Conservation (phyloP, 2,888 invertebrate species). For the Heliconius erato region DNA sequence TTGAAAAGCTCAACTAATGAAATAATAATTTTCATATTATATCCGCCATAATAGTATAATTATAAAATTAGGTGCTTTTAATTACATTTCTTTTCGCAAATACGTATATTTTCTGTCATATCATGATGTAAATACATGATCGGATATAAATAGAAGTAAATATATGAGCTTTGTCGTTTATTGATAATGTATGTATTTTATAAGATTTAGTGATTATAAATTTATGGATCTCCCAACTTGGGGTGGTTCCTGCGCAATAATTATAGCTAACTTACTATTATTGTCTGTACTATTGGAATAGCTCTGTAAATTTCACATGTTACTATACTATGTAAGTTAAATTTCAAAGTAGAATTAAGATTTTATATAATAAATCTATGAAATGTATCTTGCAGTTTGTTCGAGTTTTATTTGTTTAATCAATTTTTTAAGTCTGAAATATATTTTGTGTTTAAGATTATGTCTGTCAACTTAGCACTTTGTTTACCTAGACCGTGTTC, state of each 20-base stretch:
- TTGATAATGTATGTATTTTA: conserved; percentile 68
- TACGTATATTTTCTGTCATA: conserved; percentile 78
- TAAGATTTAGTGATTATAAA: conserved; percentile 74
- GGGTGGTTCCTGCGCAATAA: conserved; percentile 83
- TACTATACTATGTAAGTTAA: conserved; percentile 81
- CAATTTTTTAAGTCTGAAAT: background rate
- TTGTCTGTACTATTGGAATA: conserved; percentile 81
- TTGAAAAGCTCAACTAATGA: conserved; percentile 50
- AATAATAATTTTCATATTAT: conserved; percentile 43
- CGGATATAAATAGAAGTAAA: conserved; percentile 79
- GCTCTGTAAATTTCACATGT: conserved; percentile 85
- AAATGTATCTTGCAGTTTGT: conserved; percentile 79
- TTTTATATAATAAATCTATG: conserved; percentile 86
- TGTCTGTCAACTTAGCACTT: background rate
- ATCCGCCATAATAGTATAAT: conserved; percentile 47
- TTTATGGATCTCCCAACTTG: conserved; percentile 68
- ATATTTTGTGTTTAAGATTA: background rate
- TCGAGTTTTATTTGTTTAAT: conserved; percentile 64
- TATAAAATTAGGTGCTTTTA: conserved; percentile 69
- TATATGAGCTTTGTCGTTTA: conserved; percentile 85
- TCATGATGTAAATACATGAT: conserved; percentile 82
- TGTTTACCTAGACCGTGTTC: background rate
- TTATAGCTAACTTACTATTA: conserved; percentile 79
- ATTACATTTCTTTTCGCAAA: conserved; percentile 68
- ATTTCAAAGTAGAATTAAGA: conserved; percentile 83